Conservation (phyloP, 2,888 invertebrate species). For the Aplocera efformata region DNA sequence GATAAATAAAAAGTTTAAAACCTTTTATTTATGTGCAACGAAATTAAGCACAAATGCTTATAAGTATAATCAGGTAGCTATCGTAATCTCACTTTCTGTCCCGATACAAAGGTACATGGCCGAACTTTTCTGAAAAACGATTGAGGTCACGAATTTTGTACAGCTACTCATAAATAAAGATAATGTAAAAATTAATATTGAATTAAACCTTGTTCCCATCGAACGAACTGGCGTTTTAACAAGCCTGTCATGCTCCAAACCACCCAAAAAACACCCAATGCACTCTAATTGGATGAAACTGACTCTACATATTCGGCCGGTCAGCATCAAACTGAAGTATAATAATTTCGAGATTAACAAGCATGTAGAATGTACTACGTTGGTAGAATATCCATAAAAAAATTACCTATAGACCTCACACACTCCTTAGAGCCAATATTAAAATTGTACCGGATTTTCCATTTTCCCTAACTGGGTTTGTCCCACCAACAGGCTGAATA, state of each 20-base stretch:
- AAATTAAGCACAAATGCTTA: too few species aligned
- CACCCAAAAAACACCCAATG: conserved; percentile 48
- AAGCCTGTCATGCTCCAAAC: conserved; percentile 51
- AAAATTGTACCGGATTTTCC: too few species aligned
- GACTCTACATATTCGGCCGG: conserved; percentile 21
- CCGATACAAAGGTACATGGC: conserved; percentile 13
- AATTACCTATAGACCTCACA: too few species aligned
- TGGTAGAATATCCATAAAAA: too few species aligned
- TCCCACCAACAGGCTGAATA: too few species aligned
- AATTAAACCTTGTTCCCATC: conserved; percentile 49
- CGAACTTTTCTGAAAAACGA: conserved; percentile 46
- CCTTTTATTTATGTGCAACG: too few species aligned
- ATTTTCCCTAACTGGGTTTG: too few species aligned
- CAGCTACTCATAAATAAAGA: conserved; percentile 48
- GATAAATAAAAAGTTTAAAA: too few species aligned
- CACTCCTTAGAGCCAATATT: too few species aligned
- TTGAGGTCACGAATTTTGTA: conserved; percentile 59
- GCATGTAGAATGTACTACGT: not conserved
- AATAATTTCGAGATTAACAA: not conserved
- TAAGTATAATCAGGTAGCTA: too few species aligned
- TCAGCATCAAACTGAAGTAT: conserved; percentile 2
- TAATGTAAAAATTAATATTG: conserved; percentile 58
- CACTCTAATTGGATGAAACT: conserved; percentile 59
- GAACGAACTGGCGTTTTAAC: conserved; percentile 66
- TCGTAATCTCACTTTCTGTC: too few species aligned